Evolutionary conservation across 2,797 vertebrate genomes (phyloP).

Genomic region (Phrynocephalus forsythii): DNA sequence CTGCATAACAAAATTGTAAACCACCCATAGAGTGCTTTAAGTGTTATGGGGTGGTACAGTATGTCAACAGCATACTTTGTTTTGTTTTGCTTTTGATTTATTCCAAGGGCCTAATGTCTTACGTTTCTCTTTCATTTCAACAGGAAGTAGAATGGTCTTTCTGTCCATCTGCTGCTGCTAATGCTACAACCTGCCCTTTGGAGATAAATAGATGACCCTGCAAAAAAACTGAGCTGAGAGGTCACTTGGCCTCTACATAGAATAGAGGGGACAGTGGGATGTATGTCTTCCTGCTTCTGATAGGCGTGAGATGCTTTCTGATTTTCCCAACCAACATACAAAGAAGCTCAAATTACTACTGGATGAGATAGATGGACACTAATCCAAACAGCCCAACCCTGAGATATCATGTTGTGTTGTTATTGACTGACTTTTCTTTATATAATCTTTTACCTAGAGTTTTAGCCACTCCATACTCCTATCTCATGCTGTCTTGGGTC

Average conservation of each 20-base stretch:
- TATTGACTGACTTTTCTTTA: conserved; percentile 22
- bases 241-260: neutral
- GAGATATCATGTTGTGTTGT: conserved; percentile 2
- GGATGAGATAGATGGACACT: neutral
- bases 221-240: neutral
- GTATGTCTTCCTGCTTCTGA: neutral
- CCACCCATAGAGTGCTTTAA: no score
- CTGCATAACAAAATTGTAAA: no score
- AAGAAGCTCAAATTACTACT: neutral
- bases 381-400: neutral
- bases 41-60: no score
- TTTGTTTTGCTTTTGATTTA: no score
- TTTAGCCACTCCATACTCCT: neutral
- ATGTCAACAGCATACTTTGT: no score
- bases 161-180: neutral
- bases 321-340: neutral
- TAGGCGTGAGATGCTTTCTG: no score
- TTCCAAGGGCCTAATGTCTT: no score
- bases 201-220: neutral
- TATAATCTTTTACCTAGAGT: conserved; percentile 26
- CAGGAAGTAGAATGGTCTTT: no score
- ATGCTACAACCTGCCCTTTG: neutral
- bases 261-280: neutral
- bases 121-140: no score
- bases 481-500: conserved; percentile 12